These are phyloP conservation scores for Brienomyrus brachyistius DNA, from an alignment of 2,113 vertebrate genomes.

Conservation along the genomic window DNA sequence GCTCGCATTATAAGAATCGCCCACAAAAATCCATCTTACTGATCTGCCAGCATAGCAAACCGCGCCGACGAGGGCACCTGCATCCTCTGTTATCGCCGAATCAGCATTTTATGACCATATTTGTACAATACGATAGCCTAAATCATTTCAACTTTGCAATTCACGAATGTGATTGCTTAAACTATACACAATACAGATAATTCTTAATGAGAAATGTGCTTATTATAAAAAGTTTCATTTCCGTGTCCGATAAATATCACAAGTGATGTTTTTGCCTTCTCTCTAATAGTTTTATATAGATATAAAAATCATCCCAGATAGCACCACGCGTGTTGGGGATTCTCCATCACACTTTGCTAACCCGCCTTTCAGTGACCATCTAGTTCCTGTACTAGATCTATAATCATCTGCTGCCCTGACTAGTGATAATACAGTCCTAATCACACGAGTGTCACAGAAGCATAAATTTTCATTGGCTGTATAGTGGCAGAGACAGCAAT, in stretches of 20 bases:
- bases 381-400: neutral
- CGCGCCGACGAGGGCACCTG: neutral
- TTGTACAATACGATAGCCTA: neutral
- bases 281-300: neutral
- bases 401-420: neutral
- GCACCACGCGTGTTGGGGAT: neutral
- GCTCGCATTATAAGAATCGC: neutral
- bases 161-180: neutral
- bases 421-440: neutral
- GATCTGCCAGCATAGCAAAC: neutral
- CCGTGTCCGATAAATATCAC: neutral
- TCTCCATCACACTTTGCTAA: neutral
- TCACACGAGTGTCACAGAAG: neutral
- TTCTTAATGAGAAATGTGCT: neutral
- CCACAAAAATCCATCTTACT: neutral
- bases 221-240: neutral
- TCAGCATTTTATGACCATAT: neutral
- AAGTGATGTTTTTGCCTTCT: neutral
- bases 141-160: neutral
- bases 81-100: neutral
- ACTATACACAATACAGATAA: neutral
- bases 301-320: neutral
- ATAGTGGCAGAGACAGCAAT: neutral
- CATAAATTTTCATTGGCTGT: neutral
- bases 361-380: neutral